Conservation (phyloP, 2,888 invertebrate genomes). For the Strigamia crassipes region DNA sequence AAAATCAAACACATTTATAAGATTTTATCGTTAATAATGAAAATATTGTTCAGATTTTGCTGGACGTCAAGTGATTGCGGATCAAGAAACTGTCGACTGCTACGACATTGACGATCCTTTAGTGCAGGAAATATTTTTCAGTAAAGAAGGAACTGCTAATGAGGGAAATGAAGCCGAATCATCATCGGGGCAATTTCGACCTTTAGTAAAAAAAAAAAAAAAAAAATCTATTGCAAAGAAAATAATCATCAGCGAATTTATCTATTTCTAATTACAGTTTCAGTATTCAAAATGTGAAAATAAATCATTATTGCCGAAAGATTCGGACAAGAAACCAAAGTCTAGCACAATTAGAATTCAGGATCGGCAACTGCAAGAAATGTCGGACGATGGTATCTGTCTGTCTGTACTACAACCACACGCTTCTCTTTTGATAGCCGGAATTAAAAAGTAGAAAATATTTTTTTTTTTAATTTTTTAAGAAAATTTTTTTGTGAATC, state of each 20-base stretch:
- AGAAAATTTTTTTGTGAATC: not conserved
- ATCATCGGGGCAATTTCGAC: not conserved
- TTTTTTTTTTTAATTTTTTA: not conserved
- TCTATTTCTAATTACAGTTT: not conserved
- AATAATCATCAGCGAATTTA: not conserved
- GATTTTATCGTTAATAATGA: not conserved
- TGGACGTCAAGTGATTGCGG: slow-evolving; percentile 64
- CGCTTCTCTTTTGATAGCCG: slow-evolving; percentile 88
- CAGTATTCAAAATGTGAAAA: not conserved
- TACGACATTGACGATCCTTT: slow-evolving; percentile 59
- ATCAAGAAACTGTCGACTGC: slow-evolving; percentile 56
- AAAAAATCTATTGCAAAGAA: not conserved
- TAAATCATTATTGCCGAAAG: not conserved
- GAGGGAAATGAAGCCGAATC: not conserved
- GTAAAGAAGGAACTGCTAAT: slow-evolving; percentile 49
- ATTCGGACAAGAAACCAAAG: not conserved
- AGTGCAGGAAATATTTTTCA: slow-evolving; percentile 57
- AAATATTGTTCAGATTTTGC: slow-evolving; percentile 49
- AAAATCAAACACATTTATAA: not conserved
- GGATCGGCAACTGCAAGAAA: slow-evolving; percentile 77
- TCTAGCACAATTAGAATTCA: slow-evolving; percentile 62
- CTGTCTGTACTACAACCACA: slow-evolving; percentile 96
- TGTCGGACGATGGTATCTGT: slow-evolving; percentile 84
- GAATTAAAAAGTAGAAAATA: slow-evolving; percentile 75
- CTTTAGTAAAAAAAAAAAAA: not conserved